phyloP scores from a whole-genome alignment of 2,888 invertebrate species.

The Drosophila yooni region DNA sequence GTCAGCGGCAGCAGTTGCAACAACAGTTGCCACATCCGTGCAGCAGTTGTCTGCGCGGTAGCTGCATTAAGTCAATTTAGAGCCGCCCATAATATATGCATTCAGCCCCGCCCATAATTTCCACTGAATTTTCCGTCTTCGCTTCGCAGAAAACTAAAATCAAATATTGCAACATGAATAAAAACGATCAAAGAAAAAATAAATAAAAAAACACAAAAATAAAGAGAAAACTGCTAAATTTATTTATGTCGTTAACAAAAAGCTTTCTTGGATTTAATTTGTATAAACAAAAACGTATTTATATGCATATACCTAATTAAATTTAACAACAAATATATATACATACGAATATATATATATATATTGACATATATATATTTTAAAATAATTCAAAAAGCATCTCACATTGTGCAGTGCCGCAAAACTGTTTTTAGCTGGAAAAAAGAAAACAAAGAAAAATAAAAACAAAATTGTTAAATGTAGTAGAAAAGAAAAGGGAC shows the following conservation, averaged over 20 bases:
- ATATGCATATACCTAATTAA: conserved; percentile 47
- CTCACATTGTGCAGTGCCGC: conserved; percentile 24
- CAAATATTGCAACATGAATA: conserved; percentile 28
- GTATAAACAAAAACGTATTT: conserved; percentile 51
- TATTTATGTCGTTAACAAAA: conserved; percentile 70
- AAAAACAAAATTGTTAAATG: conserved; percentile 51
- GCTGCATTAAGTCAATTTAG: conserved; percentile 74
- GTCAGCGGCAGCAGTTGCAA: conserved; percentile 25
- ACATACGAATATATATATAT: conserved; percentile 16
- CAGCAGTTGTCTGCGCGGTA: conserved; percentile 71
- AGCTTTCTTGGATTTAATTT: conserved; percentile 80
- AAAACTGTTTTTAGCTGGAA: conserved; percentile 47
- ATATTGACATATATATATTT: conserved; percentile 21
- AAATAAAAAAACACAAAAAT: conserved; percentile 18
- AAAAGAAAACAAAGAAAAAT: conserved; percentile 24
- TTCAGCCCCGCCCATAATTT: conserved; percentile 66
- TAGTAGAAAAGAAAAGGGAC: conserved; percentile 27
- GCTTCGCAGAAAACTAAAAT: conserved; percentile 55
- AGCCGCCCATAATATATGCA: conserved; percentile 29
- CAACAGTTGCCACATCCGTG: conserved; percentile 24
- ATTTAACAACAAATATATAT: conserved; percentile 27
- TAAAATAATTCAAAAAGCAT: conserved; percentile 13
- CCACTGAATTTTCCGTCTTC: conserved; percentile 70
- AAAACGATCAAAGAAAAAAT: conserved; percentile 9
- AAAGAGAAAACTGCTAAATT: conserved; percentile 55